Conservation (phyloP, 1,140 invertebrate species). For the Pectinophora gossypiella region DNA sequence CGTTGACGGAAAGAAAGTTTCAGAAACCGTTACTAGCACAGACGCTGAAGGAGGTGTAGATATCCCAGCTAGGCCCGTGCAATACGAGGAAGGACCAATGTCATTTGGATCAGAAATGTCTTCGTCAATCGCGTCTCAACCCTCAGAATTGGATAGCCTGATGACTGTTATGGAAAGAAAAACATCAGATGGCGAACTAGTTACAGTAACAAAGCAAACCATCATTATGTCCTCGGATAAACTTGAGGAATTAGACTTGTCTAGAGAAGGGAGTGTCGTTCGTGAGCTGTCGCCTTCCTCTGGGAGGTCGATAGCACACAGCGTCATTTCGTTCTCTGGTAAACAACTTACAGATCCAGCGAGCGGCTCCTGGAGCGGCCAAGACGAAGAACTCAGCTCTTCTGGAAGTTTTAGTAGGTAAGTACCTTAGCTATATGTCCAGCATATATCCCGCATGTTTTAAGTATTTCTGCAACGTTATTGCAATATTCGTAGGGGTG, state of each 20-base stretch:
- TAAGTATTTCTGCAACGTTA: neutral
- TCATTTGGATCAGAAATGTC: conserved; percentile 72
- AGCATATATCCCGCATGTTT: no score
- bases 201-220: conserved; percentile 53
- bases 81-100: conserved; percentile 53
- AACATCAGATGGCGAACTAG: conserved; percentile 40
- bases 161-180: conserved; percentile 69
- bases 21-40: conserved; percentile 70
- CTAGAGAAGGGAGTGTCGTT: conserved; percentile 51
- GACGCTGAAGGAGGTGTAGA: conserved; percentile 64
- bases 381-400: conserved; percentile 72
- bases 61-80: conserved; percentile 48
- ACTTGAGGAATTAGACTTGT: conserved; percentile 62
- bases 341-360: conserved; percentile 76
- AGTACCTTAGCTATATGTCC: conserved; percentile 8
- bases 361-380: conserved; percentile 73
- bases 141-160: conserved; percentile 71
- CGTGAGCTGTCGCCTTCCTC: conserved; percentile 73
- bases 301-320: conserved; percentile 68
- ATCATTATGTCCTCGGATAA: conserved; percentile 54
- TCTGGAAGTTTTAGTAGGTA: conserved; percentile 74
- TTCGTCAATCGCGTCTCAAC: conserved; percentile 69
- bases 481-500: conserved; percentile 33
- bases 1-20: conserved; percentile 74
- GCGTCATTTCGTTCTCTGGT: conserved; percentile 60